Evolutionary conservation across 2,113 vertebrate genomes (phyloP), one percentile per base, ranked within the genome.

Genomic region (Spea multiplicata): DNA sequence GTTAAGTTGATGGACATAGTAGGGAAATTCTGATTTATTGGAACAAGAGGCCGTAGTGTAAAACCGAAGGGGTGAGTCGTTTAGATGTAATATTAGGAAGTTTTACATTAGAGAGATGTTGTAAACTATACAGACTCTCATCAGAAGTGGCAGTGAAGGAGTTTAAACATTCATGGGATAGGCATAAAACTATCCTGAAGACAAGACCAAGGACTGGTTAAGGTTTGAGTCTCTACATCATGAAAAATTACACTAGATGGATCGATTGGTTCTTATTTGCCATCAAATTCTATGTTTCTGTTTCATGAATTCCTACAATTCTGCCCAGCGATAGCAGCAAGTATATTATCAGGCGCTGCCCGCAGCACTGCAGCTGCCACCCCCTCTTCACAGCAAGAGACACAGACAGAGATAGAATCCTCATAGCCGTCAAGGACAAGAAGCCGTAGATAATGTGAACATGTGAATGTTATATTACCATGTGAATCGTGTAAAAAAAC

Each of bases 261-360:
- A 30, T 30, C 30, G 30, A 30, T 30, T 2, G 30, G 30, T 30
- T 30, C 30, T 30, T 30, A 30, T 30, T 30, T 1, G 30, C 30
- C 30, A 30, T 30, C 30, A 30, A 30, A 30, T 30, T 30, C 30
- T 30, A n/a, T n/a, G 30, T 30, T 30, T 30, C 30, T 30, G 30
- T 30, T 30, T 30, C 30, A 30, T 65, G 13, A 64, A 47, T 48
- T 47, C 17, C 12, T 12, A 64, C 5, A 62, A 65, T 13, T 78
- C 76, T 78, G 76, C 76, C 76, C 49, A 65, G 76, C 72, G 68
- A 72, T 69, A 78, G 59, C 44, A 66, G 68, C 62, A 53, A 46
- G 50, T 50, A 72, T 72, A 72, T 62, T 52, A 55, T 61, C 76
- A 71, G 10, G 4, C 50, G 9, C 50, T 30, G 30, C 50, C 75